phyloP scores from a whole-genome alignment of 2,888 invertebrate genomes.

The Marronus borbonicus region DNA sequence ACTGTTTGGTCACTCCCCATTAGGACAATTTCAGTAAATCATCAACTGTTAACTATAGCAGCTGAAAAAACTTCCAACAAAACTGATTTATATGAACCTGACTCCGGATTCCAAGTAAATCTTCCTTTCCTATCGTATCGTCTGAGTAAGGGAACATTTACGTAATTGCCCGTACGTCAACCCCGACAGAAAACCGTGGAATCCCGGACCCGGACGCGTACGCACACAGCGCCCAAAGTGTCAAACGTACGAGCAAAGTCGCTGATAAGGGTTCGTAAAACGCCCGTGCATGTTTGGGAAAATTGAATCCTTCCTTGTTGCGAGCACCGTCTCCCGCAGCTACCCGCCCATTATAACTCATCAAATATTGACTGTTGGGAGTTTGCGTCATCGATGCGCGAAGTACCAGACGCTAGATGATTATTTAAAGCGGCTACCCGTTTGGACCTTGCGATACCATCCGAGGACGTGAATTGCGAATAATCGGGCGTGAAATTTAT shows the following conservation, averaged over 20 bases:
- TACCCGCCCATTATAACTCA: constrained; percentile 25
- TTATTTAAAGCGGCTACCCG: not conserved
- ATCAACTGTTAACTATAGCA: too few species aligned
- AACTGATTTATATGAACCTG: too few species aligned
- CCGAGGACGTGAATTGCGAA: not conserved
- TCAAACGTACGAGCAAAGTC: constrained; percentile 15
- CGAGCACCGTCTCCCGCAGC: not conserved
- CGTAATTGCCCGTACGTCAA: too few species aligned
- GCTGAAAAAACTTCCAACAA: too few species aligned
- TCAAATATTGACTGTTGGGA: constrained; percentile 24
- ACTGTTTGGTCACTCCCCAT: too few species aligned
- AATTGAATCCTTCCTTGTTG: constrained; percentile 17
- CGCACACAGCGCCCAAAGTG: constrained; percentile 26
- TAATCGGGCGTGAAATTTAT: not conserved
- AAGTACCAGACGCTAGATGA: not conserved
- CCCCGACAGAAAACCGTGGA: not conserved
- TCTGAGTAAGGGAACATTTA: too few species aligned
- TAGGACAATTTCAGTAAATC: too few species aligned
- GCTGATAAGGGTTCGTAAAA: constrained; percentile 23
- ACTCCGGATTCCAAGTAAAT: too few species aligned
- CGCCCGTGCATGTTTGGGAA: constrained; percentile 14
- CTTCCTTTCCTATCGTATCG: too few species aligned
- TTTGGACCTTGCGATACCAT: too few species aligned
- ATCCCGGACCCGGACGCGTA: not conserved
- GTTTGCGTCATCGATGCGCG: not conserved